Evolutionary conservation across 1,140 invertebrate genomes (phyloP).

Genomic region (Euura saliciscinereae): DNA sequence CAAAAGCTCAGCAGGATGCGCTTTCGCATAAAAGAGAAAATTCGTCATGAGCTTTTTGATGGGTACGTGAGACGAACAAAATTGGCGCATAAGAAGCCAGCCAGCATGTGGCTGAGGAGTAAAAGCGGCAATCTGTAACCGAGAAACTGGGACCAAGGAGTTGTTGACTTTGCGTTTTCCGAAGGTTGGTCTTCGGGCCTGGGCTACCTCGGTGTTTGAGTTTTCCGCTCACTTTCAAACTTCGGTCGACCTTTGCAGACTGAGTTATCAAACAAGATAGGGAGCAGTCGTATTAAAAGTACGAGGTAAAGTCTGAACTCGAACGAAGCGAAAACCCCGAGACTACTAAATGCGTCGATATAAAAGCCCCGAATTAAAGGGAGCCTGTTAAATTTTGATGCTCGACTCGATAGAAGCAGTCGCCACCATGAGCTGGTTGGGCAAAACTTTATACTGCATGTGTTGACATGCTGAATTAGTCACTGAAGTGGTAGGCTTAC

Average conservation of each 20-base stretch:
- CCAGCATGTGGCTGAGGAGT: neutral
- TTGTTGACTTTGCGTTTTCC: conserved; percentile 5
- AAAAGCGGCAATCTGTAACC: neutral
- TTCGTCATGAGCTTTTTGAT: no score
- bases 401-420: no score
- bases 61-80: neutral
- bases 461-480: no score
- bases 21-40: no score
- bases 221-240: neutral
- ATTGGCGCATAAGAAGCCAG: neutral
- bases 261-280: neutral
- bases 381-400: no score
- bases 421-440: no score
- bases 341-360: no score
- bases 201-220: neutral
- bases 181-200: neutral
- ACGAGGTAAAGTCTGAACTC: neutral
- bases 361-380: no score
- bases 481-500: no score
- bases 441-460: no score
- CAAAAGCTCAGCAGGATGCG: no score
- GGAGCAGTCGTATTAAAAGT: neutral
- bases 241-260: neutral
- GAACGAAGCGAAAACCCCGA: no score
- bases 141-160: neutral